Evolutionary conservation across 2,888 invertebrate species (phyloP), one percentile per base, ranked within the genome.

Genomic region (Margaritifera margaritifera): DNA sequence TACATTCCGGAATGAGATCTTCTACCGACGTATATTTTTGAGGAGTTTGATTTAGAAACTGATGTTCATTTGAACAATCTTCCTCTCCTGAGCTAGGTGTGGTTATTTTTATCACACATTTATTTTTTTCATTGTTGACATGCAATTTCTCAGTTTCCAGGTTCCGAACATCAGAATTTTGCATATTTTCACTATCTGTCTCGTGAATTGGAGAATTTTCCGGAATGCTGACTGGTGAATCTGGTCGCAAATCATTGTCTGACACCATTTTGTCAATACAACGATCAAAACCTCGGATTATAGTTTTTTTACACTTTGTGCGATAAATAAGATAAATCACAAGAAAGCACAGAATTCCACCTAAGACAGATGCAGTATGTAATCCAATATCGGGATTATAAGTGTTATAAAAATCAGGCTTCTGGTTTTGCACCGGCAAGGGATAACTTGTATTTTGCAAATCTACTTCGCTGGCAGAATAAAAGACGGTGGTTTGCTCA

Each of bases 341-440:
- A 6, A 84, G 73, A 58, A 81, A 66, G 6, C 79, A 72, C 50
- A 84, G 73, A 64, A 83, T 80, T 27, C 83, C 82, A 6, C 84
- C 84, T 1, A 84, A 73, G 27, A 83, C 78, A 18, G 80, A 71
- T 11, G 83, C 84, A 5, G 80, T 84, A 66, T 83, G 80, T n/a
- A 84, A 71, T 4, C 84, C 84, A 61, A 80, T 76, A 66, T 79
- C 71, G 6, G 84, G 84, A 60, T 83, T 74, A 68, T 84, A 84
- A 1, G 81, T 77, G 27, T 66, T 66, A 73, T 82, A 84, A 66
- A 84, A 82, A 15, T 42, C 42, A 42, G 42, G 15, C 11, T 42
- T 15, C 11, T 42, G 42, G 15, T 42, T 42, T 42, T 42, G 42
- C 15, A 42, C 42, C 42, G 11, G 42, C 3, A 15, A 42, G 3